Evolutionary conservation across 37 sponge, comb jelly and placozoan genomes (phyloP).

Genomic region (Petrosia ficiformis): DNA sequence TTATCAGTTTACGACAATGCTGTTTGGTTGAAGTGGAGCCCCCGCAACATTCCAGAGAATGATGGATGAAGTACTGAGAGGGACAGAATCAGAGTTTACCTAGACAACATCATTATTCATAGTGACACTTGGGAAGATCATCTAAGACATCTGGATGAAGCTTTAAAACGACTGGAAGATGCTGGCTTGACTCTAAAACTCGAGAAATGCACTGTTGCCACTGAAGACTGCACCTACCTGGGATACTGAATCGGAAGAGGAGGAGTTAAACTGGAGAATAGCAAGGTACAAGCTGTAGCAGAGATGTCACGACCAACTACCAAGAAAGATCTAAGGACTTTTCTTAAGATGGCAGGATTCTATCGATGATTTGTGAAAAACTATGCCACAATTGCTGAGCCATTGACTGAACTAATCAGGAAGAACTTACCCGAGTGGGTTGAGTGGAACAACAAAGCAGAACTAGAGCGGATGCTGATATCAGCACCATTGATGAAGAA

Average conservation of each 20-base stretch:
- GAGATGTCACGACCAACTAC: slow-evolving; percentile 21
- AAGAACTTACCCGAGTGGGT: slow-evolving; percentile 11
- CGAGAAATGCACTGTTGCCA: slow-evolving; percentile 13
- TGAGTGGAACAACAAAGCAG: neutral
- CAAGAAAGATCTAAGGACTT: slow-evolving; percentile 33
- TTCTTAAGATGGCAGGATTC: slow-evolving; percentile 32
- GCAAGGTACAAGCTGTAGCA: slow-evolving; percentile 25
- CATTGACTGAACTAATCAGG: slow-evolving; percentile 16
- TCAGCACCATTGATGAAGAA: slow-evolving; percentile 13
- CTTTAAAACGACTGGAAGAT: slow-evolving; percentile 9
- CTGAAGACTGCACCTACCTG: slow-evolving; percentile 16
- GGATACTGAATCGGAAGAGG: slow-evolving; percentile 27
- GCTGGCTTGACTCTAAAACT: slow-evolving; percentile 13
- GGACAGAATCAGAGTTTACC: slow-evolving; percentile 1
- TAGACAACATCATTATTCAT: slow-evolving; percentile 38
- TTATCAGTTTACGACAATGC: slow-evolving; percentile 54
- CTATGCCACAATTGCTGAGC: slow-evolving; percentile 27
- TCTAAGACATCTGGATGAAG: slow-evolving; percentile 14
- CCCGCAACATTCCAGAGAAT: slow-evolving; percentile 53
- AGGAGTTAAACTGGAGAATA: slow-evolving; percentile 12
- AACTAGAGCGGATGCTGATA: neutral
- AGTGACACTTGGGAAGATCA: slow-evolving; percentile 34
- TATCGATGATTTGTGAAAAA: slow-evolving; percentile 15
- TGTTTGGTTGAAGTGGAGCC: slow-evolving; percentile 48
- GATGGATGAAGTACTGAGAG: slow-evolving; percentile 17